phyloP scores from a whole-genome alignment of 2,113 vertebrate species.

The Peucedramus taeniatus region DNA sequence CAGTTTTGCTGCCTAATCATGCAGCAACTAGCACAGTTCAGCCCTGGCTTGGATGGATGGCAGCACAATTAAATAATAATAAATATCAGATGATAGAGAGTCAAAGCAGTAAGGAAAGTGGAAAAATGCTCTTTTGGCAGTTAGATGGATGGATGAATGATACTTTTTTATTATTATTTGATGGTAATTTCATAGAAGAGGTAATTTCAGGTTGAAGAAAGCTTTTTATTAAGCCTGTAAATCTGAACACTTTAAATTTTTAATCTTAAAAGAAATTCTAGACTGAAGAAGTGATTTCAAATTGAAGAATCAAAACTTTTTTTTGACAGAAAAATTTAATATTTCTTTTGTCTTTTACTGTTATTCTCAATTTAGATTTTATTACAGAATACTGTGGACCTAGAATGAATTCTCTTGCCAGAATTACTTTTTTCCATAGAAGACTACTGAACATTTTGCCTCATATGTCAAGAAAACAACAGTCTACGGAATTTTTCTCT shows the following conservation, averaged over 20 bases:
- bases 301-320: background rate
- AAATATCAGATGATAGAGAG: background rate
- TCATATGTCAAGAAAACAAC: background rate
- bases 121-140: background rate
- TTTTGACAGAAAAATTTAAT: background rate
- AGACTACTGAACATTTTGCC: background rate
- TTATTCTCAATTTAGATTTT: background rate
- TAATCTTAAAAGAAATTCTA: background rate
- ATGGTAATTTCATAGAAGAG: background rate
- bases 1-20: background rate
- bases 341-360: background rate
- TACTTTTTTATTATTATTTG: background rate
- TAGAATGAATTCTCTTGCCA: background rate
- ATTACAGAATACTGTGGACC: background rate
- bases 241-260: background rate
- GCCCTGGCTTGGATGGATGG: background rate
- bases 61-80: background rate
- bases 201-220: background rate
- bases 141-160: background rate
- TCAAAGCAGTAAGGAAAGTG: background rate
- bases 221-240: background rate
- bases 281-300: background rate
- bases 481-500: background rate
- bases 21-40: background rate
- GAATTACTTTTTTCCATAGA: background rate